Evolutionary conservation across 2,888 invertebrate genomes (phyloP).

Genomic region (Imbricaverruca yamaguchii): DNA sequence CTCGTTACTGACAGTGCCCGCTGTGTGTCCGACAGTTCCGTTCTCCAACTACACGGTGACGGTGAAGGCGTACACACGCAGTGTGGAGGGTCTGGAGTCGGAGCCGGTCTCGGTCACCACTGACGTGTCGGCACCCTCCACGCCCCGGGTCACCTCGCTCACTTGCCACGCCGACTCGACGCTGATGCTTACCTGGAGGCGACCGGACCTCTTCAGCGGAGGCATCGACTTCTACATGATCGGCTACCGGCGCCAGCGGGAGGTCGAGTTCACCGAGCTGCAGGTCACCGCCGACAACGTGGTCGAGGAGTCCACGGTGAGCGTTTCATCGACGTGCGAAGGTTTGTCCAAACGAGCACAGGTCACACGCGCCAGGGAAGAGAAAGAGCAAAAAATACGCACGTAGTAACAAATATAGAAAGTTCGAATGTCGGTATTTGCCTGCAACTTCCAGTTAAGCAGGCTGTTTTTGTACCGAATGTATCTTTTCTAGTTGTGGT

Average conservation of each 20-base stretch:
- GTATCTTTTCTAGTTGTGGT: no score
- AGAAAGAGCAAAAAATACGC: no score
- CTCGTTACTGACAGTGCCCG: no score
- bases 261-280: not conserved
- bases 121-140: not conserved
- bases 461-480: no score
- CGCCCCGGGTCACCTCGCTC: not conserved
- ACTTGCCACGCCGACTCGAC: not conserved
- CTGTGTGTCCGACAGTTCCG: not conserved
- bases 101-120: not conserved
- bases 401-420: no score
- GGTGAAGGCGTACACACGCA: conserved; percentile 15
- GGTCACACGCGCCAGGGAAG: no score
- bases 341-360: no score
- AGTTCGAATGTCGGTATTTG: no score
- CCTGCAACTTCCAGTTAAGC: no score
- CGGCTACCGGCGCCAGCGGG: not conserved
- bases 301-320: not conserved
- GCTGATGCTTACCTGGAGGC: not conserved
- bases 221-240: not conserved
- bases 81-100: conserved; percentile 8
- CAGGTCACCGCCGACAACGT: not conserved
- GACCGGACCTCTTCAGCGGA: not conserved
- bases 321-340: not conserved
- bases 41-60: conserved; percentile 3